These are phyloP conservation scores for Gulo gulo DNA, from an alignment of 2,113 vertebrate species.

Conservation along the genomic window DNA sequence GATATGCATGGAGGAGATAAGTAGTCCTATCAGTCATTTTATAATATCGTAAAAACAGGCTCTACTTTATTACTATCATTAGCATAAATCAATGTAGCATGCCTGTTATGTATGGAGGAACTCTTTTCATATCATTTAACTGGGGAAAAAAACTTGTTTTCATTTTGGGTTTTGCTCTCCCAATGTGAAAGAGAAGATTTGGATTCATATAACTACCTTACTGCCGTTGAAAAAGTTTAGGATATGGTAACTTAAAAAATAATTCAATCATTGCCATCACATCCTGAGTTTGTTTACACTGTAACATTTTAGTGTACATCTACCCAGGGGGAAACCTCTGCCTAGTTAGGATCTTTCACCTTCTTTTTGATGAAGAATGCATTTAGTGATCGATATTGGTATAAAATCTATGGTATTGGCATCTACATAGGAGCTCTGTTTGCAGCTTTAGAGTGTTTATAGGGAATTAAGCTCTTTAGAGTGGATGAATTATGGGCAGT, in stretches of 20 bases:
- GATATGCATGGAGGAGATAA: background rate
- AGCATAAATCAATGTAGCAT: conserved; percentile 69
- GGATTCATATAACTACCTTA: background rate
- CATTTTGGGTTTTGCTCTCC: background rate
- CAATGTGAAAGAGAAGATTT: background rate
- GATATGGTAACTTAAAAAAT: background rate
- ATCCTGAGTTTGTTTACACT: background rate
- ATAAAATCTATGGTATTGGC: background rate
- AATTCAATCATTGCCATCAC: background rate
- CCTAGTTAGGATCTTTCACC: background rate
- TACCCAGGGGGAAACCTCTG: background rate
- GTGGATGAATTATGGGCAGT: background rate
- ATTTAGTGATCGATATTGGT: background rate
- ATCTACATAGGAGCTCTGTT: background rate
- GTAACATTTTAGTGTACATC: background rate
- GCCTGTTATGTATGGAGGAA: conserved; percentile 46
- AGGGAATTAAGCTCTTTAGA: background rate
- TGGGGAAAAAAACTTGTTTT: conserved; percentile 8
- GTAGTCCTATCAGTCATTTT: conserved; percentile 31
- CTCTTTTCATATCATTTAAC: conserved; percentile 66
- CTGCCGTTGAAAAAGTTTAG: background rate
- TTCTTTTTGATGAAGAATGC: background rate
- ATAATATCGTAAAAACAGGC: conserved; percentile 45
- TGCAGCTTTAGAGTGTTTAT: background rate
- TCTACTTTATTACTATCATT: conserved; percentile 56